These are phyloP conservation scores for Centroberyx gerrardi DNA, from an alignment of 2,797 vertebrate species.

Conservation along the genomic window DNA sequence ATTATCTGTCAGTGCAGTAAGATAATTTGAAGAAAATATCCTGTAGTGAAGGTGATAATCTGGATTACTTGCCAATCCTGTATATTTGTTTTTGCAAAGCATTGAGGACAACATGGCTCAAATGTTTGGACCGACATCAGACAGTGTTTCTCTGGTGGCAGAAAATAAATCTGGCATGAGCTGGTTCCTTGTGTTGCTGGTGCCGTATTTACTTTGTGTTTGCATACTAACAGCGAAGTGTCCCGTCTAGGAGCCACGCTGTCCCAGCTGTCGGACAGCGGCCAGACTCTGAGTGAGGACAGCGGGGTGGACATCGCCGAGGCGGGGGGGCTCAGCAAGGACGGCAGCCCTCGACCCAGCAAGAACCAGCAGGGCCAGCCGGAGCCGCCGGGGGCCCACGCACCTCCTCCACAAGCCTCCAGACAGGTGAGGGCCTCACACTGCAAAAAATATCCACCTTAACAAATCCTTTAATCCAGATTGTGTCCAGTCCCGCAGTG, in stretches of 20 bases:
- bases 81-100: no score
- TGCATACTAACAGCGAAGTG: conserved; percentile 4
- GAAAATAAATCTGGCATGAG: no score
- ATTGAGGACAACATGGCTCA: no score
- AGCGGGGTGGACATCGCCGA: conserved; percentile 96
- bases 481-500: no score
- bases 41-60: no score
- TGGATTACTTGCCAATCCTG: no score
- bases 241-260: conserved; percentile 88
- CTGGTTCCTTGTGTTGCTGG: no score
- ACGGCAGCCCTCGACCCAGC: conserved; percentile 85
- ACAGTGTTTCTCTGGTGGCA: not conserved
- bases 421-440: conserved; percentile 63
- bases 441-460: not conserved
- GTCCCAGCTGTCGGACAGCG: conserved; percentile 96
- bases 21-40: no score
- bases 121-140: no score
- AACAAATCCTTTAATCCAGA: not conserved
- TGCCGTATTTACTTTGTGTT: not conserved
- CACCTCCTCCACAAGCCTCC: conserved; percentile 68
- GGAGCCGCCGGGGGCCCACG: conserved; percentile 58
- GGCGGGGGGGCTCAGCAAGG: conserved; percentile 83
- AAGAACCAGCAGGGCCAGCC: conserved; percentile 83
- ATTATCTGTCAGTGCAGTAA: no score
- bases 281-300: conserved; percentile 97